These are phyloP conservation scores for Taurulus bubalis DNA, from an alignment of 2,113 vertebrate species.

Conservation along the genomic window DNA sequence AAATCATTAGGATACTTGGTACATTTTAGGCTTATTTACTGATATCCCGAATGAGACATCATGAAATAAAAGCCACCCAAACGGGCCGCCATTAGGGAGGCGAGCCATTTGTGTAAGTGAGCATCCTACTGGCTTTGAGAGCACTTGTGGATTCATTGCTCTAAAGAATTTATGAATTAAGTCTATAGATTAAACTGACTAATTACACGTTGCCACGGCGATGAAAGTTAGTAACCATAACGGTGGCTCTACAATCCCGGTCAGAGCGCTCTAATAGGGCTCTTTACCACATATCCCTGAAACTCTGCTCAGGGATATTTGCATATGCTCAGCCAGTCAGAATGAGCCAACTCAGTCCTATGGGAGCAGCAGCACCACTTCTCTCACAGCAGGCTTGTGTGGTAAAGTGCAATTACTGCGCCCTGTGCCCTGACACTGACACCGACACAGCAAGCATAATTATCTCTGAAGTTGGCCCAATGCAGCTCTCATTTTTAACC, in stretches of 20 bases:
- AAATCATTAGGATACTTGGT: slow-evolving; percentile 54
- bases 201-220: slow-evolving; percentile 53
- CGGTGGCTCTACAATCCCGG: slow-evolving; percentile 12
- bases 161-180: slow-evolving; percentile 52
- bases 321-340: slow-evolving; percentile 40
- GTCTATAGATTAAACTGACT: slow-evolving; percentile 31
- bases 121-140: slow-evolving; percentile 60
- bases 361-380: slow-evolving; percentile 10
- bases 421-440: slow-evolving; percentile 34
- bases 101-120: slow-evolving; percentile 44
- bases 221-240: slow-evolving; percentile 3
- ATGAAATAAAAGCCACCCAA: slow-evolving; percentile 65
- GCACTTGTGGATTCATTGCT: slow-evolving; percentile 66
- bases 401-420: slow-evolving; percentile 42
- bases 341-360: slow-evolving; percentile 10
- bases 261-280: slow-evolving; percentile 32
- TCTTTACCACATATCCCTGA: slow-evolving; percentile 31
- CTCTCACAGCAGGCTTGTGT: slow-evolving; percentile 19
- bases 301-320: slow-evolving; percentile 29
- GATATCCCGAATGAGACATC: slow-evolving; percentile 56
- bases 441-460: slow-evolving; percentile 48
- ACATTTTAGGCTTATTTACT: slow-evolving; percentile 63
- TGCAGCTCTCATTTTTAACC: slow-evolving; percentile 37
- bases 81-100: slow-evolving; percentile 63
- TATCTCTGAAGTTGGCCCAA: slow-evolving; percentile 46